Percentiles rank a stretch among this genome's conserved stretches.
Evolutionary conservation across 2,113 vertebrate genomes (phyloP).

Genomic region (Chauna torquata): DNA sequence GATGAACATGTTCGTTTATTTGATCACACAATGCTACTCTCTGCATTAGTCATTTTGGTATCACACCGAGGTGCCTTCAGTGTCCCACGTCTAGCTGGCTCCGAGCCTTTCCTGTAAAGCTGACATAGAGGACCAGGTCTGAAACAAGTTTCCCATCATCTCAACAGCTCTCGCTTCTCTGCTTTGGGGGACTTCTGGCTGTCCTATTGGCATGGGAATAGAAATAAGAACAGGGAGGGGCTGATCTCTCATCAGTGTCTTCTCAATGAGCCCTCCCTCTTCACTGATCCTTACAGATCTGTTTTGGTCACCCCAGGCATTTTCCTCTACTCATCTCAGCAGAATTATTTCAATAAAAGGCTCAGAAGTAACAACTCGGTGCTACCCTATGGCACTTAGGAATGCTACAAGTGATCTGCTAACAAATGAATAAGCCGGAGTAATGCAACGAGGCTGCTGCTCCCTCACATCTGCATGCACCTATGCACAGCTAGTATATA

Average conservation of each 20-base stretch:
- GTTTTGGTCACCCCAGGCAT: neutral
- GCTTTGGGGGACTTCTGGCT: neutral
- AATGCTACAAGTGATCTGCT: neutral
- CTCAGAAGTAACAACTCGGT: neutral
- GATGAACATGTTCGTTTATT: neutral
- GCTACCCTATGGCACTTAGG: neutral
- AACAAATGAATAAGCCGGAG: neutral
- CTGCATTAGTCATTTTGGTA: neutral
- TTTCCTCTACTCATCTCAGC: neutral
- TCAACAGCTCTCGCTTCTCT: neutral
- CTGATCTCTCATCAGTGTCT: neutral
- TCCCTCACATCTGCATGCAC: neutral
- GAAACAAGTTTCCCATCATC: neutral
- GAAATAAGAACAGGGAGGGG: neutral
- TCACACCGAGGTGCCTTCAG: fast-evolving
- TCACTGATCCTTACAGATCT: neutral
- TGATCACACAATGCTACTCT: neutral
- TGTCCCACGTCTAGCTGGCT: neutral
- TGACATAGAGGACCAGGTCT: neutral
- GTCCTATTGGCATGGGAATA: neutral
- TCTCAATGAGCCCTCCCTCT: neutral
- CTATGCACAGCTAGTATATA: neutral
- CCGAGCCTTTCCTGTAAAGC: neutral
- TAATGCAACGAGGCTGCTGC: neutral
- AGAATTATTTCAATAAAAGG: neutral